Conservation (phyloP, 2,888 invertebrate species). For the Ochropleura plecta region DNA sequence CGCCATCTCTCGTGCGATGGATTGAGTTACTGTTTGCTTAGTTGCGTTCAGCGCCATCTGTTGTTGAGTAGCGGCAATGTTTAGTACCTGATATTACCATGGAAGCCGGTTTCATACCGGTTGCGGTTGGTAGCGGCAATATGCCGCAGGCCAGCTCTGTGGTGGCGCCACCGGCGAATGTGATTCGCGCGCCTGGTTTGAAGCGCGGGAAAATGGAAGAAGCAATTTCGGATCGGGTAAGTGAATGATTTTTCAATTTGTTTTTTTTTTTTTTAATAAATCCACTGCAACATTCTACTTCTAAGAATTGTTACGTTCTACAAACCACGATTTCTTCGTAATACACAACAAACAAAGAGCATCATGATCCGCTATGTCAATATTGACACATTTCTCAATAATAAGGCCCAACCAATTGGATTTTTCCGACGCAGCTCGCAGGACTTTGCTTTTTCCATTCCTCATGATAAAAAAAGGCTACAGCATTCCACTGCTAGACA, state of each 20-base stretch:
- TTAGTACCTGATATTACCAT: constrained; percentile 74
- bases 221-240: constrained; percentile 94
- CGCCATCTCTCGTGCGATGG: constrained; percentile 57
- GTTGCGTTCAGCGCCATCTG: constrained; percentile 79
- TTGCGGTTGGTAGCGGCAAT: constrained; percentile 76
- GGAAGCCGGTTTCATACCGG: constrained; percentile 89
- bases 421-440: too few relatives aligned
- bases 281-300: neutral
- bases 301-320: neutral
- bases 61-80: constrained; percentile 75
- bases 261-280: neutral
- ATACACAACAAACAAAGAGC: constrained; percentile 5
- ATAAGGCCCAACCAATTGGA: neutral
- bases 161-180: constrained; percentile 91
- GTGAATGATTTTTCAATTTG: constrained; percentile 69
- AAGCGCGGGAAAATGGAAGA: constrained; percentile 95
- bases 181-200: constrained; percentile 94
- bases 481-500: neutral
- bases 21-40: constrained; percentile 17
- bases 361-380: neutral
- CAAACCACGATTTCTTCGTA: neutral
- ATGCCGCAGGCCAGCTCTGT: constrained; percentile 74
- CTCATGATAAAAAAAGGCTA: neutral
- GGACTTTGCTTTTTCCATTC: neutral
- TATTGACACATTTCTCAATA: constrained; percentile 9